phyloP scores from a whole-genome alignment of 2,113 vertebrate species.

The Tiliqua scincoides region DNA sequence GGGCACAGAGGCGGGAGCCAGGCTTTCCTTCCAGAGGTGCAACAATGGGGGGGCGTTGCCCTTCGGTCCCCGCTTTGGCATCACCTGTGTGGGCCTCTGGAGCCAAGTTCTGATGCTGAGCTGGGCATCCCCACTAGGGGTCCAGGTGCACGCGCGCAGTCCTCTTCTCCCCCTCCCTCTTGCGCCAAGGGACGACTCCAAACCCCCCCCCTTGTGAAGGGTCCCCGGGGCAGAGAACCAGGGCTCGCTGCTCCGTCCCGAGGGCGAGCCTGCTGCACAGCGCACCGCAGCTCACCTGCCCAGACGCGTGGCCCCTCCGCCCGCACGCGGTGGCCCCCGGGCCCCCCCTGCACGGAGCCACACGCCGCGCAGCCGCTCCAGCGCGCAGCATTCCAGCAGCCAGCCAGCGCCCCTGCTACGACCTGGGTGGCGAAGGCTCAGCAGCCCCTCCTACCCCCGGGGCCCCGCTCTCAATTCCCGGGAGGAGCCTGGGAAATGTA shows the following conservation, averaged over 20 bases:
- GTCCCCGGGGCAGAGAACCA: neutral
- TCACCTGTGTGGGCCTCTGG: too few relatives aligned
- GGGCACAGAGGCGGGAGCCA: too few relatives aligned
- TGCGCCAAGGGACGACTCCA: neutral
- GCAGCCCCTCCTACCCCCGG: neutral
- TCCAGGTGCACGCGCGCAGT: too few relatives aligned
- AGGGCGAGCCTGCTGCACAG: neutral
- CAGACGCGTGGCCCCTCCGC: slow-evolving; percentile 5
- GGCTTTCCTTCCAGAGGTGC: too few relatives aligned
- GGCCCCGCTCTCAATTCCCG: neutral
- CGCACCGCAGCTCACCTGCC: slow-evolving; percentile 19
- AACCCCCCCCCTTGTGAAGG: too few relatives aligned
- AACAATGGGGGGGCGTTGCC: too few relatives aligned
- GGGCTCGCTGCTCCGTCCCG: neutral
- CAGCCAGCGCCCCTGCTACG: neutral
- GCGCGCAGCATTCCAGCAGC: neutral
- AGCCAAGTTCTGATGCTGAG: too few relatives aligned
- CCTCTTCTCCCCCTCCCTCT: neutral
- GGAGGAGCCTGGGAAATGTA: slow-evolving; percentile 31
- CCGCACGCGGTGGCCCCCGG: neutral
- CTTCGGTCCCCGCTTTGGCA: too few relatives aligned
- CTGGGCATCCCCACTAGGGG: too few relatives aligned
- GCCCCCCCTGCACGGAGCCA: neutral
- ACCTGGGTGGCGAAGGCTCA: neutral
- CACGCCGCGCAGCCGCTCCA: neutral